Conservation (phyloP, 2,888 invertebrate species). For the Eupithecia subfuscata region DNA sequence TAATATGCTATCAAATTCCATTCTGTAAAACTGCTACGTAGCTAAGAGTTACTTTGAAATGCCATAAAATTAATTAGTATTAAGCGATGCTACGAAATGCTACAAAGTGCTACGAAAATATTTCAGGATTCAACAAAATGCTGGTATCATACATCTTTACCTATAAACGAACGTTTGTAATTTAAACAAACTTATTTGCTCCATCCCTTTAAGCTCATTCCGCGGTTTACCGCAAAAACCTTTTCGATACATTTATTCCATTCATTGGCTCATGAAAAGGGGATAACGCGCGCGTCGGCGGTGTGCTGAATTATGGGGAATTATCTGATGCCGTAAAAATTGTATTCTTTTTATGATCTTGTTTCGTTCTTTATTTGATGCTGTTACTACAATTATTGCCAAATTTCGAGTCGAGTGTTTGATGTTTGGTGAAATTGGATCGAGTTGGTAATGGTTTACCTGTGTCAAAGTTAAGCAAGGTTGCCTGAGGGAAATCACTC, state of each 20-base stretch:
- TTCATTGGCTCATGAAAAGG: constrained; percentile 44
- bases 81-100: too few species aligned
- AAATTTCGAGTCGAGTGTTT: not conserved
- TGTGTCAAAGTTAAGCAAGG: too few species aligned
- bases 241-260: constrained; percentile 34
- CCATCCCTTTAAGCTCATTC: not conserved
- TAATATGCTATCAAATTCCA: too few species aligned
- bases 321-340: constrained; percentile 56
- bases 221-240: constrained; percentile 9
- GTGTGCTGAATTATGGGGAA: constrained; percentile 55
- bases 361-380: constrained; percentile 51
- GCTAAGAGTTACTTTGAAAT: too few species aligned
- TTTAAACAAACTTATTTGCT: constrained; percentile 12
- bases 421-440: not conserved
- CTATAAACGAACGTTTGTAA: not conserved
- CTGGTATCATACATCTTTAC: not conserved
- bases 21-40: too few species aligned
- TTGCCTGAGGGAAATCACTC: too few species aligned
- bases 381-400: constrained; percentile 34
- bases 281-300: constrained; percentile 40
- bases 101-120: too few species aligned
- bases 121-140: too few species aligned
- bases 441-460: not conserved
- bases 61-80: too few species aligned
- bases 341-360: constrained; percentile 57